A percentile compares a stretch with the other conserved stretches of the same genome.
Evolutionary conservation across 2,888 invertebrate genomes (phyloP).

Genomic region (Lymantria dispar): DNA sequence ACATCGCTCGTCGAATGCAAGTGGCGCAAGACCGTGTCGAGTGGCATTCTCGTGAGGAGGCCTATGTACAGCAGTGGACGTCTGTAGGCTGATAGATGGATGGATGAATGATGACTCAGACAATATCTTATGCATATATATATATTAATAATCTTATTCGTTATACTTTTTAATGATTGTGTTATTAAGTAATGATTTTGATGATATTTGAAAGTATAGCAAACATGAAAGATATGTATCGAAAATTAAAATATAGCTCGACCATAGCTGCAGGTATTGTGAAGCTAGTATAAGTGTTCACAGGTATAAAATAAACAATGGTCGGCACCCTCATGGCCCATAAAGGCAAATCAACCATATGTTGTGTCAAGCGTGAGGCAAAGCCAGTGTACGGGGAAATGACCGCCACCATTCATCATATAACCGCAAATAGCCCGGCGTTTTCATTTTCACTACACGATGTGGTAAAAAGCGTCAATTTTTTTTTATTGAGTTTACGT

Average conservation of each 20-base stretch:
- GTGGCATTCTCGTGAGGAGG: too few relatives aligned
- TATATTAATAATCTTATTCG: too few relatives aligned
- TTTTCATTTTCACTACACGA: constrained; percentile 58
- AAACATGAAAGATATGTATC: too few relatives aligned
- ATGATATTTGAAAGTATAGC: too few relatives aligned
- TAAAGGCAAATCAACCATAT: constrained; percentile 67
- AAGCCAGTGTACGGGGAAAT: constrained; percentile 61
- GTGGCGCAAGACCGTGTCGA: too few relatives aligned
- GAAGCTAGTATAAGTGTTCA: constrained; percentile 6
- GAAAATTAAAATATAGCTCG: not conserved
- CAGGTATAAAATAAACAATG: constrained; percentile 59
- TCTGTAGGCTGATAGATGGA: too few relatives aligned
- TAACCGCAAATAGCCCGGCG: constrained; percentile 55
- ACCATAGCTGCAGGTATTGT: not conserved
- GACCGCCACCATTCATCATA: constrained; percentile 70
- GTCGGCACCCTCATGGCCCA: constrained; percentile 39
- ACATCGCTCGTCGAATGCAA: too few relatives aligned
- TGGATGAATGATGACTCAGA: too few relatives aligned
- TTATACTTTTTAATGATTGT: too few relatives aligned
- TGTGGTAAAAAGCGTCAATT: constrained; percentile 42
- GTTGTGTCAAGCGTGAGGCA: constrained; percentile 54
- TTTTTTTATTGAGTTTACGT: constrained; percentile 21
- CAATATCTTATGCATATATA: too few relatives aligned
- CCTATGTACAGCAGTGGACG: too few relatives aligned
- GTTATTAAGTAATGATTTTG: too few relatives aligned